Evolutionary conservation across 2,797 vertebrate species (phyloP), one percentile per base, ranked within the genome.

Genomic region (Urocyon cinereoargenteus): DNA sequence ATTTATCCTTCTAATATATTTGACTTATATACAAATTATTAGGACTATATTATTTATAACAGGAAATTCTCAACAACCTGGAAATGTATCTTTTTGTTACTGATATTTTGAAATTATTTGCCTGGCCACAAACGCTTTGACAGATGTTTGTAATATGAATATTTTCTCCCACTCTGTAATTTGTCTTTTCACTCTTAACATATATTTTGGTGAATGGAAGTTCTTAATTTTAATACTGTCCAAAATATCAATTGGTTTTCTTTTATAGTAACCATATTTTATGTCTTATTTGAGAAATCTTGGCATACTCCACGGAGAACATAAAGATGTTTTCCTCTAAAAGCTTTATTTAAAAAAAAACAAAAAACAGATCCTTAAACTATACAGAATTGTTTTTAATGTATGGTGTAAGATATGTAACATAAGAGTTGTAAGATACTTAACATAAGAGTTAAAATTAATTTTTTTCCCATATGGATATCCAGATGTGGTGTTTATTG

Each of bases 181-280:
- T 66, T 90, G 51, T n/a, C n/a, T 83, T 96, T 96, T 83, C 18
- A 77, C 36, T 59, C 22, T 92, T 92, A 81, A 45, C 73, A 8
- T 89, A 4, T 75, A 31, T 92, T 92, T 81, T 90, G 70, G 10
- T 22, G 26, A 94, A 94, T 15, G 77, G 82, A 70, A 53, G 13
- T 88, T 92, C 14, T 92, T 86, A 70, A 77, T 92, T 92, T 49
- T 92, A 90, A 72, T 70, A 51, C 62, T 78, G 57, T 95, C 28
- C 49, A 57, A 82, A 18, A 90, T 66, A 61, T 62, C n/a, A 90
- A 28, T 53, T 31, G 0, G 36, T 86, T 96, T 90, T 82, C 26
- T 77, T 94, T 70, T 82, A 82, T 90, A 15, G 9, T 77, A 93
- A 49, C 26, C 68, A 10, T 90, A 77, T 77, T 92, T 85, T 89